Percentiles rank a stretch among this genome's conserved stretches.
These are phyloP conservation scores for Drosophila pandora DNA, from an alignment of 1,140 invertebrate genomes.

Conservation along the genomic window DNA sequence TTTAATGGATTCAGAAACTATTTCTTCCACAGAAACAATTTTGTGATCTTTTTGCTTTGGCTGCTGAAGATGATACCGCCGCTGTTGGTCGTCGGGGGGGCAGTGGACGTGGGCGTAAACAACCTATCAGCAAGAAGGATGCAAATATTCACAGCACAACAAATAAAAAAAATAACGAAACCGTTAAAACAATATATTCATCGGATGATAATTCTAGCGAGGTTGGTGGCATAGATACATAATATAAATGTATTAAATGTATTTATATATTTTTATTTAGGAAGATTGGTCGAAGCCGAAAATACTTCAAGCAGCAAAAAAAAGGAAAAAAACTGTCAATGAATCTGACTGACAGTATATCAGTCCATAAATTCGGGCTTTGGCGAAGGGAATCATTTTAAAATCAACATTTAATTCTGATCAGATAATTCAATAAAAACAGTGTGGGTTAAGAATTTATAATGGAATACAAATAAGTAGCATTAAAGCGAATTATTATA, in stretches of 20 bases:
- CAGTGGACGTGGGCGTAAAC: conserved; percentile 79
- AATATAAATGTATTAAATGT: neutral
- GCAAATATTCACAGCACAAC: conserved; percentile 70
- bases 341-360: conserved; percentile 81
- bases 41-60: conserved; percentile 94
- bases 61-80: conserved; percentile 91
- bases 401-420: too few relatives aligned
- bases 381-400: too few relatives aligned
- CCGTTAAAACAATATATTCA: conserved; percentile 77
- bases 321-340: conserved; percentile 79
- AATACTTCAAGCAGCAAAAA: conserved; percentile 74
- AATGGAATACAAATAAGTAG: too few relatives aligned
- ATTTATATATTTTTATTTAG: conserved; percentile 38
- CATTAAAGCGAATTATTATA: too few relatives aligned
- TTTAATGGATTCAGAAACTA: neutral
- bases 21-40: conserved; percentile 90
- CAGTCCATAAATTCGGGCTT: too few relatives aligned
- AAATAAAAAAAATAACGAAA: conserved; percentile 78
- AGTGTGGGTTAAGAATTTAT: too few relatives aligned
- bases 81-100: conserved; percentile 77
- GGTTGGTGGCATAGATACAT: conserved; percentile 17
- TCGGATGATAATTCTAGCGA: conserved; percentile 82
- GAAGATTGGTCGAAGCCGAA: conserved; percentile 82
- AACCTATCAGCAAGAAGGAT: conserved; percentile 78
- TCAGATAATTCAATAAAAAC: too few relatives aligned